These are phyloP conservation scores for Cyanocitta stelleri DNA, from an alignment of 2,113 vertebrate genomes.

Conservation along the genomic window DNA sequence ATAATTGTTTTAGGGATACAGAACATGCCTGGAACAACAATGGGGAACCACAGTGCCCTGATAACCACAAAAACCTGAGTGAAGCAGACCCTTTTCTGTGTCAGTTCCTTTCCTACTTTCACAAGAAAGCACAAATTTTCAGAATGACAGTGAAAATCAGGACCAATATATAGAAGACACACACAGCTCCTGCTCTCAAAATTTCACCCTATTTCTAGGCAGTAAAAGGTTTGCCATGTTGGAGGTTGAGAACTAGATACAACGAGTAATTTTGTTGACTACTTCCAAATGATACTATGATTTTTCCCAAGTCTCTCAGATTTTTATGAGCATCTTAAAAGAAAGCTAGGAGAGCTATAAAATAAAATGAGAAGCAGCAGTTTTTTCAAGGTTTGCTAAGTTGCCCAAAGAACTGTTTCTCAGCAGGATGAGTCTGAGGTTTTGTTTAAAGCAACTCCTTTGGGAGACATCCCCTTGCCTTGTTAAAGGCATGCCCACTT, in stretches of 20 bases:
- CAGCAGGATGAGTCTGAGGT: not conserved
- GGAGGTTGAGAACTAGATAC: not conserved
- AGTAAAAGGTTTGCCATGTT: not conserved
- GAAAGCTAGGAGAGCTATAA: not conserved
- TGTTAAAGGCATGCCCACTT: not conserved
- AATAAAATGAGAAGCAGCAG: not conserved
- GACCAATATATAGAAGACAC: not conserved
- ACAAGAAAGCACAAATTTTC: not conserved
- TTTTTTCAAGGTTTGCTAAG: not conserved
- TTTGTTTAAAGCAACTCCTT: not conserved
- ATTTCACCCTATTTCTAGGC: not conserved
- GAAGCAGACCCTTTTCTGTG: not conserved
- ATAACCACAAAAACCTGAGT: not conserved
- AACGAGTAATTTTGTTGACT: not conserved
- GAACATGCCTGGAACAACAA: not conserved
- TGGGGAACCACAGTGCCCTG: fast-evolving
- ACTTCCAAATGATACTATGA: not conserved
- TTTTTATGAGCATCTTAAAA: not conserved
- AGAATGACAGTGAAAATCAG: not conserved
- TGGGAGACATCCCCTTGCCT: not conserved
- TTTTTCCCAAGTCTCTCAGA: not conserved
- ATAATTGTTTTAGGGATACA: not conserved
- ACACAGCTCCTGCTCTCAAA: not conserved
- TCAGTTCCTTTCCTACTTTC: not conserved
- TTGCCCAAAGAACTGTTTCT: not conserved